Evolutionary conservation across 2,888 invertebrate species (phyloP), one percentile per base, ranked within the genome.

Genomic region (Oeneis ivallda): DNA sequence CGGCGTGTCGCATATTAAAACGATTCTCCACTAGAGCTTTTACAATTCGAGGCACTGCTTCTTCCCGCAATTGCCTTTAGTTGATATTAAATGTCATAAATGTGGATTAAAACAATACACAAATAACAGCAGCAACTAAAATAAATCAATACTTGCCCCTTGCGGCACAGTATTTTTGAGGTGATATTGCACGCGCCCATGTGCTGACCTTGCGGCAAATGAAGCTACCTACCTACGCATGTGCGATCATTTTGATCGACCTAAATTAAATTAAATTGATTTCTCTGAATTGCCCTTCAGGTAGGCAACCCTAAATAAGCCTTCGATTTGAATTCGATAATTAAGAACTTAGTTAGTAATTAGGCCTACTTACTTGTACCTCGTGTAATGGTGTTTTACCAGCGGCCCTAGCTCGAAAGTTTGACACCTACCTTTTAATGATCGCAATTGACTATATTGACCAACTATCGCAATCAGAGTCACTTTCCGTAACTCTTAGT

Each of bases 261-360:
- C 41, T 13, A 56, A 6, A 56, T 56, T 41, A 41, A 41, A 13
- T 56, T 41, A 54, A 41, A 41, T 56, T 56, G 19, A 56, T 39
- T 56, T 56, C 8, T 41, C 19, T 56, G 19, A 56, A 41, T 56
- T 13, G 39, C 13, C 41, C 17, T 39, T 2, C 19, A 19, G n/a
- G 56, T 41, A 56, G 56, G 17, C 8, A 47, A 47, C 47, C 15
- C 32, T 37, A n/a, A 53, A 53, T n/a, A 34, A 53, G 53, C 53
- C 8, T 53, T 15, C 53, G 15, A 34, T 53, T 37, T 53, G 32
- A 53, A 52, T 52, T 47, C 17, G 17, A 15, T 15, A 47, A 47
- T n/a, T 47, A 52, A 32, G 34, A 37, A 26, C 26, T 26, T 26
- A 53, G 53, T 53, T 1, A n/a, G 53, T 37, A 53, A 53, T 37